phyloP scores from a whole-genome alignment of 2,113 vertebrate species.

The Mormoops blainvillei region DNA sequence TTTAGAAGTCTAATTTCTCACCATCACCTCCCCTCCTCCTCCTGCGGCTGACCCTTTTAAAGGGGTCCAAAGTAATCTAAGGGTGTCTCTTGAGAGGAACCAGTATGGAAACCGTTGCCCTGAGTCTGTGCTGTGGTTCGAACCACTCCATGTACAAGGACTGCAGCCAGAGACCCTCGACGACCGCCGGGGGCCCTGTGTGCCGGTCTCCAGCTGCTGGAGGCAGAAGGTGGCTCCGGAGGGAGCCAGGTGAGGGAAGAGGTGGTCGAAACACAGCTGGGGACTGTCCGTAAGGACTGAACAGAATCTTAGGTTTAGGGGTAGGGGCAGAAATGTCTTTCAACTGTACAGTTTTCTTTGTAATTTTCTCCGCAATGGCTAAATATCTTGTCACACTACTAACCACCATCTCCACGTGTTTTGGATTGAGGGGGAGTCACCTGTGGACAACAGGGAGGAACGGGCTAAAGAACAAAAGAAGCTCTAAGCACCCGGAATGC shows the following conservation, averaged over 20 bases:
- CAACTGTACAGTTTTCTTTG: neutral
- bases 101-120: neutral
- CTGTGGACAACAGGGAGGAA: neutral
- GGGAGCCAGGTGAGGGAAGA: neutral
- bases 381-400: neutral
- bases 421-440: neutral
- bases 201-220: neutral
- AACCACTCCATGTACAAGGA: accelerated
- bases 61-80: neutral
- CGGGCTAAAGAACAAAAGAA: neutral
- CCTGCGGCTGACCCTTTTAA: neutral
- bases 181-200: neutral
- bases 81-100: neutral
- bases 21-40: neutral
- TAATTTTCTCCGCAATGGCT: neutral
- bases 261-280: neutral
- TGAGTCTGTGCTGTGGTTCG: neutral
- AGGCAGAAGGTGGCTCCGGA: neutral
- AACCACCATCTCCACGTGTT: neutral
- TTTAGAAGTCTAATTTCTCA: neutral
- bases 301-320: neutral
- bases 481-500: neutral
- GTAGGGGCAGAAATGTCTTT: neutral
- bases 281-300: neutral
- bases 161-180: neutral